Evolutionary conservation across 2,888 invertebrate genomes (phyloP), one percentile per base, ranked within the genome.

Genomic region (Campoplex nolae): DNA sequence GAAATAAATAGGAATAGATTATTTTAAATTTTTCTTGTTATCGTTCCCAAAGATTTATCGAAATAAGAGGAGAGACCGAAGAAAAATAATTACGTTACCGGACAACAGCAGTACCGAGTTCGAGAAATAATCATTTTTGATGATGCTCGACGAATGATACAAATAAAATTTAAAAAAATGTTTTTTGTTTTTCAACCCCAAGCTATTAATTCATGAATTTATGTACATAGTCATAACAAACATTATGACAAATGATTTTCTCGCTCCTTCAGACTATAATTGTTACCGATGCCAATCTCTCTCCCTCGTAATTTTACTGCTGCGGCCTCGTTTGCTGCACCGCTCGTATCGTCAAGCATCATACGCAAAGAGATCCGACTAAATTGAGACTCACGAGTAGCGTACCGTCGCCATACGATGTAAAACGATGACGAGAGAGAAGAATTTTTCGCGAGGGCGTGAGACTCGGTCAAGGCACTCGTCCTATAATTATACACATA

Each of bases 401-500:
- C 35, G 54, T 11, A 73, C n/a, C 56, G 79, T 73, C 48, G 67
- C 65, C 42, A 56, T 56, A 45, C 54, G 35, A 79, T 74, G 75
- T 45, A 42, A 56, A 42, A 62, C 48, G 58, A 86, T 58, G 67
- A 73, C 73, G 58, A 70, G 73, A 70, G 84, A 70, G 84, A 81
- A 78, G 74, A 84, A 75, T 81, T 87, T 87, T 87, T 78, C 84
- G 83, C 86, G 86, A 78, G 86, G 86, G 86, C 86, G 86, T 87
- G 86, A 84, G 84, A 87, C 81, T 84, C 86, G 86, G 86, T 87
- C 86, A 87, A 87, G 86, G 86, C 86, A 68, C 76, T 65, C 70
- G 62, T 79, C 32, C 78, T 70, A 56, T 79, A 79, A 79, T 79
- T 56, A 77, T 28, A 70, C 54, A 45, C 54, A 45, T 68, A 35